Evolutionary conservation across 2,888 invertebrate species (phyloP).

Genomic region (Plagiodera versicolora): DNA sequence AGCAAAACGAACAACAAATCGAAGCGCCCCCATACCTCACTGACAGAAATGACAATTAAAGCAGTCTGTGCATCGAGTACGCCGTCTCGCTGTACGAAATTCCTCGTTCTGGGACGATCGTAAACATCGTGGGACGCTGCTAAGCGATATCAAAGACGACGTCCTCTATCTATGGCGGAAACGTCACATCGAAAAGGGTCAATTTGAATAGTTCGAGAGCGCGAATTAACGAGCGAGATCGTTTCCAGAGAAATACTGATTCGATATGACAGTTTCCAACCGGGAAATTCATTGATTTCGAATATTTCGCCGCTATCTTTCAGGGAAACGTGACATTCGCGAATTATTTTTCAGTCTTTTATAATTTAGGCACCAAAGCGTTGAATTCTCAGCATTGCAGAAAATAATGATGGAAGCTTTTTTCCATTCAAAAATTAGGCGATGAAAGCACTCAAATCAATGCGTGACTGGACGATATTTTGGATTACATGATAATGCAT

Average conservation of each 20-base stretch:
- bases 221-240: not conserved
- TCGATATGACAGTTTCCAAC: not conserved
- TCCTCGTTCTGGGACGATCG: not conserved
- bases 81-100: not conserved
- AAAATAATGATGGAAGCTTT: no score
- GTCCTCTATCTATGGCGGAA: not conserved
- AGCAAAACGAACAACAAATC: not conserved
- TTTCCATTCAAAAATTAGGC: no score
- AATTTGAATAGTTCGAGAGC: not conserved
- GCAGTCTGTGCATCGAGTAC: not conserved
- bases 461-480: no score
- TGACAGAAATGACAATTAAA: not conserved
- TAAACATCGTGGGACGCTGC: not conserved
- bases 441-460: no score
- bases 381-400: no score
- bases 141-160: not conserved
- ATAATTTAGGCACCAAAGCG: no score
- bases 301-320: conserved; percentile 8
- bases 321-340: not conserved
- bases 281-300: not conserved
- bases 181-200: not conserved
- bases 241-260: not conserved
- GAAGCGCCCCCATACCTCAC: not conserved
- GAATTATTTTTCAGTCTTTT: conserved; percentile 1
- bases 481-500: no score